Evolutionary conservation across 2,113 vertebrate species (phyloP).

Genomic region (Nycticebus coucang): DNA sequence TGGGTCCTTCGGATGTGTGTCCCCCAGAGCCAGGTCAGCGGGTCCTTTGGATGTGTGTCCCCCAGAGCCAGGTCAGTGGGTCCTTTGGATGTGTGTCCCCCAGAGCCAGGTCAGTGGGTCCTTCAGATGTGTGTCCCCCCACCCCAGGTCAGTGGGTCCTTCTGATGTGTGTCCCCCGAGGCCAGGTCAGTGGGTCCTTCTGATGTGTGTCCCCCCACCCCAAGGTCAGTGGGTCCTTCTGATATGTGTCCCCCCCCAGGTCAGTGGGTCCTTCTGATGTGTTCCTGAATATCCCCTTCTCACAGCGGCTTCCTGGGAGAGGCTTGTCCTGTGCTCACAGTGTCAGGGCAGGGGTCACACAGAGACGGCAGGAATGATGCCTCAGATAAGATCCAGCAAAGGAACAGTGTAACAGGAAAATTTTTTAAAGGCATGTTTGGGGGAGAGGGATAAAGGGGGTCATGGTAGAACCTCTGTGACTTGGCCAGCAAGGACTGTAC

Average conservation of each 20-base stretch:
- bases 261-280: neutral
- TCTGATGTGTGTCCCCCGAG: neutral
- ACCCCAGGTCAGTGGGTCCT: too few relatives aligned
- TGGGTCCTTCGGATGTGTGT: too few relatives aligned
- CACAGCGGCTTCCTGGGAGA: neutral
- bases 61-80: too few relatives aligned
- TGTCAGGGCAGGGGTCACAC: neutral
- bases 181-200: neutral
- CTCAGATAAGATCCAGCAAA: neutral
- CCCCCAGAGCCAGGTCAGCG: too few relatives aligned
- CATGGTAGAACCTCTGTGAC: neutral
- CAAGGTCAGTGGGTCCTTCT: neutral
- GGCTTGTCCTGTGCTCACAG: neutral
- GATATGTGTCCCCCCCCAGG: neutral
- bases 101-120: neutral
- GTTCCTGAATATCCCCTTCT: neutral
- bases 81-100: too few relatives aligned
- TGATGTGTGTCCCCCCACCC: neutral
- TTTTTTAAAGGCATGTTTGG: neutral
- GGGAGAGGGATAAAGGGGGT: neutral
- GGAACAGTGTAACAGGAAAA: neutral
- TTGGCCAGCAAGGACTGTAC: too few relatives aligned
- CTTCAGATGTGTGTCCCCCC: too few relatives aligned
- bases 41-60: too few relatives aligned
- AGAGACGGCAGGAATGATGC: neutral